phyloP scores from a whole-genome alignment of 1,140 invertebrate genomes.

The Apis laboriosa region DNA sequence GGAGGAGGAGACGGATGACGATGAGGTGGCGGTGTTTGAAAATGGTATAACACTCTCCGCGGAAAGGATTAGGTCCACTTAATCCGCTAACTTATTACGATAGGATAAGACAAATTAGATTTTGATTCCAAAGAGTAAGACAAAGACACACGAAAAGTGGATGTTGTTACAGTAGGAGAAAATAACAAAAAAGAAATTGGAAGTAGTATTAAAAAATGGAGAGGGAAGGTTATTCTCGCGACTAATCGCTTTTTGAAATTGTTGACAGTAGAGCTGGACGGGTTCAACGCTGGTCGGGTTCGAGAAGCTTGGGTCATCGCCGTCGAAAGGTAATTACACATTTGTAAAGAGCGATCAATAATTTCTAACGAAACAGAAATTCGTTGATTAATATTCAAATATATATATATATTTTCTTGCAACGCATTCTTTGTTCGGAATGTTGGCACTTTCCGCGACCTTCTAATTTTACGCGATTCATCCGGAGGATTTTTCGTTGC shows the following conservation, averaged over 20 bases:
- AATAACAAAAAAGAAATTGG: background rate
- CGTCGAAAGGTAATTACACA: conserved; percentile 88
- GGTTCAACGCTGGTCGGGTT: conserved; percentile 87
- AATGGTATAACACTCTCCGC: conserved; percentile 24
- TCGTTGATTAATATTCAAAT: background rate
- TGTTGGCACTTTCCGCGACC: too few relatives aligned
- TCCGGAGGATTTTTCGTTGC: conserved; percentile 25
- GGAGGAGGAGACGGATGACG: conserved; percentile 66
- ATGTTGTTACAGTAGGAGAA: too few relatives aligned
- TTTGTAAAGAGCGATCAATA: background rate
- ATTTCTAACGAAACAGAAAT: too few relatives aligned
- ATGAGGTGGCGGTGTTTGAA: conserved; percentile 21
- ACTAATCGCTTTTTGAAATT: conserved; percentile 58
- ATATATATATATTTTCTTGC: background rate
- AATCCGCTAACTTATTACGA: too few relatives aligned
- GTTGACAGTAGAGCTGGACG: conserved; percentile 90
- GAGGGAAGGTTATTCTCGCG: background rate
- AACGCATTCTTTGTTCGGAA: background rate
- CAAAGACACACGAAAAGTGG: too few relatives aligned
- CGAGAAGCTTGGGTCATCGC: conserved; percentile 99
- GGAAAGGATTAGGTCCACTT: too few relatives aligned
- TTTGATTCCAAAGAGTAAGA: too few relatives aligned
- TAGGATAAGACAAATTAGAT: too few relatives aligned
- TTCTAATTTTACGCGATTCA: background rate
- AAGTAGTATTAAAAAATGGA: background rate